phyloP scores from a whole-genome alignment of 2,888 invertebrate genomes.

The Dioctria rufipes region DNA sequence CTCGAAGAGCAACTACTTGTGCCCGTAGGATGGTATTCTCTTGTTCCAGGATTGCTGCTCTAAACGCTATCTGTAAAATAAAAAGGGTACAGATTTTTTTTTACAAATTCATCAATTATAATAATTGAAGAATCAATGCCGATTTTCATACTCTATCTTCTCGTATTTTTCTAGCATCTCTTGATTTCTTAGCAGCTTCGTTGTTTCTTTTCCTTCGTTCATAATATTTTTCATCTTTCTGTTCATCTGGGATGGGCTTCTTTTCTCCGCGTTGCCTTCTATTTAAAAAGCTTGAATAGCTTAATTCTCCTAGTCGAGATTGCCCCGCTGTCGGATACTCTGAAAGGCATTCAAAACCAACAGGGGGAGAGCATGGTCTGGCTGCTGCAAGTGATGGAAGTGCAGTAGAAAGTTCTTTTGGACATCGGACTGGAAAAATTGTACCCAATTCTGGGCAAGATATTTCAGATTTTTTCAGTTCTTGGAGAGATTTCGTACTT shows the following conservation, averaged over 20 bases:
- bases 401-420: constrained; percentile 11
- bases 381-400: constrained; percentile 16
- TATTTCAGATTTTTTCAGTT: constrained; percentile 15
- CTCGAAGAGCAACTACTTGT: constrained; percentile 84
- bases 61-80: constrained; percentile 80
- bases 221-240: constrained; percentile 92
- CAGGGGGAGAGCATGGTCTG: constrained; percentile 20
- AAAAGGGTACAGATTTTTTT: constrained; percentile 3
- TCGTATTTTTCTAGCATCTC: constrained; percentile 88
- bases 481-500: constrained; percentile 17
- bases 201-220: constrained; percentile 90
- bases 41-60: constrained; percentile 88
- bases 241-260: constrained; percentile 87
- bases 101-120: not conserved
- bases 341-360: constrained; percentile 26
- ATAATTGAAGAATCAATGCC: not conserved
- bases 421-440: constrained; percentile 40
- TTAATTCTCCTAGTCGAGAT: constrained; percentile 67
- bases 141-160: constrained; percentile 83
- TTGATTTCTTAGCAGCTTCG: constrained; percentile 91
- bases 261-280: constrained; percentile 84
- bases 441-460: constrained; percentile 28
- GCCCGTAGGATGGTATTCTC: constrained; percentile 90
- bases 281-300: constrained; percentile 66
- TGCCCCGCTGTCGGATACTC: constrained; percentile 60